Conservation (phyloP, 1,140 invertebrate species). For the Tetranychus urticae region DNA sequence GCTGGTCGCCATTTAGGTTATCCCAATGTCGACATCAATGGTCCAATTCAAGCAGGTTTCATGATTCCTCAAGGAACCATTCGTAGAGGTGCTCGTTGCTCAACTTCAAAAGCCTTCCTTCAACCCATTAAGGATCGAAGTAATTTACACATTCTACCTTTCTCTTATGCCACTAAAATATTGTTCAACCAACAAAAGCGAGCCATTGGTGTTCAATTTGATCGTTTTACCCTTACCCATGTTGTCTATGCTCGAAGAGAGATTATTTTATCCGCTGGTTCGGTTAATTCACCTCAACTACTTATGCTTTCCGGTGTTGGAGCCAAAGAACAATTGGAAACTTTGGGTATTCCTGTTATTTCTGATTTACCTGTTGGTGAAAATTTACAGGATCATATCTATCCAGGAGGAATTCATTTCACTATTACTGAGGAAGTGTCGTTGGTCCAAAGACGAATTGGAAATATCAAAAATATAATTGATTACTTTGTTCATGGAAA, state of each 20-base stretch:
- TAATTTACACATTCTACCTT: conserved; percentile 64
- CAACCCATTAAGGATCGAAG: conserved; percentile 46
- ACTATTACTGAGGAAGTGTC: conserved; percentile 24
- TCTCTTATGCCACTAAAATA: conserved; percentile 54
- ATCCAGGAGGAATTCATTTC: conserved; percentile 12
- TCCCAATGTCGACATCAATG: conserved; percentile 52
- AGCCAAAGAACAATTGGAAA: conserved; percentile 31
- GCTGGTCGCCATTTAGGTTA: conserved; percentile 55
- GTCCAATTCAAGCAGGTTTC: conserved; percentile 38
- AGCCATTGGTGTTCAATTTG: conserved; percentile 48
- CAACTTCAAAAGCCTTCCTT: conserved; percentile 66
- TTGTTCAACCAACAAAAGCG: conserved; percentile 54
- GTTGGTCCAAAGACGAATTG: conserved; percentile 42
- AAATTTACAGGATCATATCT: conserved; percentile 21
- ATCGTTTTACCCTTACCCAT: conserved; percentile 33
- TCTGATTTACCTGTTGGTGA: conserved; percentile 24
- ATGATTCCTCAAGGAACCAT: conserved; percentile 48
- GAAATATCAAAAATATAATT: conserved; percentile 35
- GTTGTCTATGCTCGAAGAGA: conserved; percentile 42
- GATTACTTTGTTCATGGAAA: conserved; percentile 12
- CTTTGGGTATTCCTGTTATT: conserved; percentile 13
- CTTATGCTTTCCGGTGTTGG: conserved; percentile 79
- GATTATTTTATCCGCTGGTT: conserved; percentile 51
- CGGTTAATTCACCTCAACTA: conserved; percentile 53
- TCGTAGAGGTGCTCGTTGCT: conserved; percentile 60